A percentile compares a stretch with the other conserved stretches of the same genome.
phyloP scores from a whole-genome alignment of 1,140 invertebrate genomes.

The Pseudachorutes palmiensis region DNA sequence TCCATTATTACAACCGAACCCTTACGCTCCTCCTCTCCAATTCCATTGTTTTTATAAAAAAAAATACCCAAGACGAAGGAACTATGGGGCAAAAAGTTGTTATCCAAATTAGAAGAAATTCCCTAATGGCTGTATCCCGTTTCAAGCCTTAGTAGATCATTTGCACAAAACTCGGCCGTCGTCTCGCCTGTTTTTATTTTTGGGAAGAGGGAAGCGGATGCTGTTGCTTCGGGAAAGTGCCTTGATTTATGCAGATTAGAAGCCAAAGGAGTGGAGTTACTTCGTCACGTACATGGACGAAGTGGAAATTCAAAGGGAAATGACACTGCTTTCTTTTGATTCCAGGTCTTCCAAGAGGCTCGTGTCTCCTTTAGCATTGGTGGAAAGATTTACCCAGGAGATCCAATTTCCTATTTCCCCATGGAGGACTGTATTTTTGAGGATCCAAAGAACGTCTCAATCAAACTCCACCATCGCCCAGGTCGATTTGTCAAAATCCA shows the following conservation, averaged over 20 bases:
- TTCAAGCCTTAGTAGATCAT: no score
- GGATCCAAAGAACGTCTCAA: conserved; percentile 67
- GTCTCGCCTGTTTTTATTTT: no score
- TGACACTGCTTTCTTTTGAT: background rate
- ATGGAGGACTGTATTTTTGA: conserved; percentile 75
- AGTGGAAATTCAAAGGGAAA: conserved; percentile 16
- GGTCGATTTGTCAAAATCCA: conserved; percentile 72
- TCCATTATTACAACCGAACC: background rate
- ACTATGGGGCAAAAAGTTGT: no score
- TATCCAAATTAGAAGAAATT: no score
- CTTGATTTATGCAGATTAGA: background rate
- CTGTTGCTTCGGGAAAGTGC: no score
- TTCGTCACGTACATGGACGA: no score
- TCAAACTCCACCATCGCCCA: conserved; percentile 72
- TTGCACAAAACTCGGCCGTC: no score
- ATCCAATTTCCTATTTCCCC: conserved; percentile 61
- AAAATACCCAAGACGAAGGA: no score
- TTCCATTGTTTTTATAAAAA: no score
- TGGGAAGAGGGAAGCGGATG: no score
- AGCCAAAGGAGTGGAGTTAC: background rate
- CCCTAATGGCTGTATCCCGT: no score
- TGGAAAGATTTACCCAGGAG: conserved; percentile 62
- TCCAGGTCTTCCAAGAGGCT: conserved; percentile 65
- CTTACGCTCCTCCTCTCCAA: no score
- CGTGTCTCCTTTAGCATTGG: conserved; percentile 73